Evolutionary conservation across 2,888 invertebrate genomes (phyloP), one percentile per base, ranked within the genome.

Genomic region (Amblyjoppa fuscipennis): DNA sequence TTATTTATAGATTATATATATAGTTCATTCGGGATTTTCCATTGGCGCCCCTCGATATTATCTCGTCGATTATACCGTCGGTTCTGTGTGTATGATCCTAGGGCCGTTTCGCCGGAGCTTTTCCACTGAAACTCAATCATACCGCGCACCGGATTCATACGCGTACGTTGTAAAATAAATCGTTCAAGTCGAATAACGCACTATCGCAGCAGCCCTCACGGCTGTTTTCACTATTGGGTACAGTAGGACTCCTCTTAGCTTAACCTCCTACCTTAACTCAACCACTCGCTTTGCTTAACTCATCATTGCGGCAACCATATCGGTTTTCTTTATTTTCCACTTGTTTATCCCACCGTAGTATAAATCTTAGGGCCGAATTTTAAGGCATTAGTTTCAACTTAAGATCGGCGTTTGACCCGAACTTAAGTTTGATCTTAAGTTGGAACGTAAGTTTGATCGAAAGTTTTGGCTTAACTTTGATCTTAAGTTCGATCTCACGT

Each of bases 151-250:
- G 31, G 61, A 74, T 74, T 74, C 45, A 61, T 61, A 45, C 59
- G 59, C 59, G 56, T 61, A 45, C 49, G 31, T 45, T 74, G 45
- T 61, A 59, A 74, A 74, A 61, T 74, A 74, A 74, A 74, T 74
- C 61, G 74, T 38, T 4, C 20, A 34, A 74, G 61, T 61, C 61
- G 31, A 61, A 61, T 61, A 74, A 74, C 73, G 59, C 73, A 59
- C 73, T 41, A 59, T 74, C 74, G 61, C 3, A 6, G 28, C 3
- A 31, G 34, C n/a, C 45, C 45, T 28, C 28, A 69, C 41, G 59
- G 34, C 16, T 64, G 34, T 56, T 73, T 73, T 13, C 25, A 16
- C 25, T 25, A 13, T 28, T 49, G 2, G 41, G 9, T 41, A 41
- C 41, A 41, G 41, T 11, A 41, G 41, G 41, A 41, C 41, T 9